phyloP scores from a whole-genome alignment of 2,888 invertebrate genomes.

The Hirtodrosophila trivittata region DNA sequence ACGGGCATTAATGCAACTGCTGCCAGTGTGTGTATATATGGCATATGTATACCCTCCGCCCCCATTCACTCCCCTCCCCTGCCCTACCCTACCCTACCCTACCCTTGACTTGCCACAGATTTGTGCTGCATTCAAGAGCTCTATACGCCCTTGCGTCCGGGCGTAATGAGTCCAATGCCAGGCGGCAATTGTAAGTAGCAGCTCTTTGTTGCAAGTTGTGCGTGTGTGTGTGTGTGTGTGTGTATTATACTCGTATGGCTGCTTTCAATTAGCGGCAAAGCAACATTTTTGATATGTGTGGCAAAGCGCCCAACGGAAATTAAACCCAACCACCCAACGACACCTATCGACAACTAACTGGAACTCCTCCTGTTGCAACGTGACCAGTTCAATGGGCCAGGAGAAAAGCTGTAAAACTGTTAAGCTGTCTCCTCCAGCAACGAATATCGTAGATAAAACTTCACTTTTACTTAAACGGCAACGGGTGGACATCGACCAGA shows the following conservation, averaged over 20 bases:
- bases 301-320: slow-evolving; percentile 15
- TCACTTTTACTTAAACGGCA: slow-evolving; percentile 14
- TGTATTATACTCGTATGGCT: slow-evolving; percentile 12
- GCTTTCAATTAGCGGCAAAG: slow-evolving; percentile 32
- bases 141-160: slow-evolving; percentile 38
- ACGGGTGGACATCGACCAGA: background rate
- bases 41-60: background rate
- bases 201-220: slow-evolving; percentile 3
- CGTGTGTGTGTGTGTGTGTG: too few relatives aligned
- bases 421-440: background rate
- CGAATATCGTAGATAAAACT: slow-evolving; percentile 16
- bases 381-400: background rate
- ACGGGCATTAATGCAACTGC: slow-evolving; percentile 61
- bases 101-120: background rate
- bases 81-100: slow-evolving; percentile 17
- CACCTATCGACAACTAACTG: background rate
- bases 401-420: too few relatives aligned
- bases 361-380: background rate
- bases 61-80: too few relatives aligned
- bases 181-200: slow-evolving; percentile 22
- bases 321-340: background rate
- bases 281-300: background rate
- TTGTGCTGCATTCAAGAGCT: slow-evolving; percentile 10
- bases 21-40: background rate
- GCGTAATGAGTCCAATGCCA: slow-evolving; percentile 71